Evolutionary conservation across 2,888 invertebrate genomes (phyloP), one percentile per base, ranked within the genome.

Genomic region (Erebia aethiops): DNA sequence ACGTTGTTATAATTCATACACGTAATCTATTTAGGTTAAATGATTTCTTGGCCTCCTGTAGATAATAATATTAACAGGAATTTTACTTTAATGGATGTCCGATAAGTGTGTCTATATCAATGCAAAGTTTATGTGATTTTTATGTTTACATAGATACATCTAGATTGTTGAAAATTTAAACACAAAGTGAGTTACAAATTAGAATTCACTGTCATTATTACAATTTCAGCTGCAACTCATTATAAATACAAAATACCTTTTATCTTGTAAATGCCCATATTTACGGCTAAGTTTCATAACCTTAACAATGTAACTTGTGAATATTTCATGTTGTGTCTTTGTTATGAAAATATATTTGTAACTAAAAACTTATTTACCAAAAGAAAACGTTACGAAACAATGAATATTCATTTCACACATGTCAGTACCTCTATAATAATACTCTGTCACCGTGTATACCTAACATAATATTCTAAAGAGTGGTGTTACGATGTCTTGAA

Each of bases 251-350:
- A 80, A 78, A 80, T 80, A 78, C 83, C 86, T 82, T 87, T 91
- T 89, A 86, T 89, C 79, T 87, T 87, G 87, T 87, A 87, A 91
- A 90, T 88, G 78, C 79, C 79, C 79, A 82, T 87, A 81, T 86
- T 87, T 82, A 80, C 82, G 82, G 85, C 82, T 79, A 82, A 82
- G 87, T 90, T 90, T 89, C 86, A 87, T 84, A 84, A 86, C 84
- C 82, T 79, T 77, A 70, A 90, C 89, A 91, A 90, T 86, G 82
- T 77, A 75, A 71, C 86, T 84, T 82, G 83, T 89, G 87, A 89
- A 91, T 92, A 90, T 90, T 89, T 88, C 81, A 88, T 88, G 82
- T 87, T 88, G 84, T 81, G 83, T 84, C 81, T 80, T 77, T 82
- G 83, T 82, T 80, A 35, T 35, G 81, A 82, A 82, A 82, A 83